Evolutionary conservation across 2,113 vertebrate species (phyloP).

Genomic region (Cervus canadensis): DNA sequence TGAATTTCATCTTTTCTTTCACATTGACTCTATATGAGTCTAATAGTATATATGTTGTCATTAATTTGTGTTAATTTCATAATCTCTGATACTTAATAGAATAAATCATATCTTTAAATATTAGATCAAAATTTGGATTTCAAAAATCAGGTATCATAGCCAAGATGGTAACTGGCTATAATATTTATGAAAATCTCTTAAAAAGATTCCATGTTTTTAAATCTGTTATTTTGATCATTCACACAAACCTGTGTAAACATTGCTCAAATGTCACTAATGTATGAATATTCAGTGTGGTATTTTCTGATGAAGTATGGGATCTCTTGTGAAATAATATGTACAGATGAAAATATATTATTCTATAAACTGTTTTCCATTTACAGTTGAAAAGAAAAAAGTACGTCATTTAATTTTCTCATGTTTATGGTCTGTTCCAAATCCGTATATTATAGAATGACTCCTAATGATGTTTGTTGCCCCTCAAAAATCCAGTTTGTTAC

Average conservation of each 20-base stretch:
- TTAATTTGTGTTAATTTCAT: not conserved
- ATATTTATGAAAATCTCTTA: not conserved
- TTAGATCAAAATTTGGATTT: not conserved
- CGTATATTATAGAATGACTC: constrained; percentile 44
- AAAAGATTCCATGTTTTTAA: not conserved
- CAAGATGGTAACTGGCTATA: not conserved
- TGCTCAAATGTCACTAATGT: not conserved
- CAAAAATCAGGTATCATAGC: not conserved
- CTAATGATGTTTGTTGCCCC: constrained; percentile 42
- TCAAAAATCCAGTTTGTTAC: constrained; percentile 58
- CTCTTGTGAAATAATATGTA: constrained; percentile 60
- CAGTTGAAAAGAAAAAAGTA: constrained; percentile 41
- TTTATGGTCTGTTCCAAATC: constrained; percentile 21
- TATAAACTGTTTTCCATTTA: constrained; percentile 26
- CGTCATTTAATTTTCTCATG: constrained; percentile 54
- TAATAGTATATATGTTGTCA: not conserved
- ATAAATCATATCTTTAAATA: not conserved
- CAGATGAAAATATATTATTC: constrained; percentile 60
- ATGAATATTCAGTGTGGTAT: accelerated
- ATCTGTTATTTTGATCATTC: not conserved
- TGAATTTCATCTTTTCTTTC: not conserved
- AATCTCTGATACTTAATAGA: not conserved
- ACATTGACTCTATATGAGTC: not conserved
- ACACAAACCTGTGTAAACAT: not conserved
- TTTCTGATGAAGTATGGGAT: not conserved